Evolutionary conservation across 2,888 invertebrate genomes (phyloP).

Genomic region (Incurvaria masculella): DNA sequence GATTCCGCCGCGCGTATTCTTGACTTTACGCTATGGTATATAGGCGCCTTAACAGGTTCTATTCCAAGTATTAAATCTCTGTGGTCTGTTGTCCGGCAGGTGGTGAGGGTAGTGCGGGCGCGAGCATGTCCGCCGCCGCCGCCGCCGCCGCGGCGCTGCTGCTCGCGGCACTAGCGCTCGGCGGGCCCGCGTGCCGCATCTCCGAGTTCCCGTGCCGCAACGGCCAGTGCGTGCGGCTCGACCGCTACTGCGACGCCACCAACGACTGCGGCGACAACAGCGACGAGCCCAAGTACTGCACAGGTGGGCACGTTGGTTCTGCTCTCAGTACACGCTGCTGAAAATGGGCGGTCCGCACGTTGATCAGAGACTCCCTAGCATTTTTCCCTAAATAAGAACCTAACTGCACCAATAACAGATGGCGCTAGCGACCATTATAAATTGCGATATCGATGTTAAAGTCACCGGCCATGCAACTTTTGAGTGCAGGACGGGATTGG

Average conservation of each 20-base stretch:
- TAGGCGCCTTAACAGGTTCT: too few species aligned
- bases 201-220: slow-evolving; percentile 74
- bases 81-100: slow-evolving; percentile 4
- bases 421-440: too few species aligned
- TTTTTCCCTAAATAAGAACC: neutral
- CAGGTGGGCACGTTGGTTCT: too few species aligned
- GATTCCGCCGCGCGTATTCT: too few species aligned
- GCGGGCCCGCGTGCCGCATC: slow-evolving; percentile 62
- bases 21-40: too few species aligned
- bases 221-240: slow-evolving; percentile 71
- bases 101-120: slow-evolving; percentile 10
- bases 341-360: too few species aligned
- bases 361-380: slow-evolving; percentile 4
- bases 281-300: slow-evolving; percentile 80
- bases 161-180: slow-evolving; percentile 36
- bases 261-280: slow-evolving; percentile 84
- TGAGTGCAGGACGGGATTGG: too few species aligned
- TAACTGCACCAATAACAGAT: too few species aligned
- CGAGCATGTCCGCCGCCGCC: neutral
- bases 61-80: too few species aligned
- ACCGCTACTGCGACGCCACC: slow-evolving; percentile 81
- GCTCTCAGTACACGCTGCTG: too few species aligned
- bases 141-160: slow-evolving; percentile 20
- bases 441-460: too few species aligned
- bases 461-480: too few species aligned